Percentiles rank a stretch among this genome's conserved stretches.
phyloP scores from a whole-genome alignment of 2,888 invertebrate genomes.

The Panzeria rudis region DNA sequence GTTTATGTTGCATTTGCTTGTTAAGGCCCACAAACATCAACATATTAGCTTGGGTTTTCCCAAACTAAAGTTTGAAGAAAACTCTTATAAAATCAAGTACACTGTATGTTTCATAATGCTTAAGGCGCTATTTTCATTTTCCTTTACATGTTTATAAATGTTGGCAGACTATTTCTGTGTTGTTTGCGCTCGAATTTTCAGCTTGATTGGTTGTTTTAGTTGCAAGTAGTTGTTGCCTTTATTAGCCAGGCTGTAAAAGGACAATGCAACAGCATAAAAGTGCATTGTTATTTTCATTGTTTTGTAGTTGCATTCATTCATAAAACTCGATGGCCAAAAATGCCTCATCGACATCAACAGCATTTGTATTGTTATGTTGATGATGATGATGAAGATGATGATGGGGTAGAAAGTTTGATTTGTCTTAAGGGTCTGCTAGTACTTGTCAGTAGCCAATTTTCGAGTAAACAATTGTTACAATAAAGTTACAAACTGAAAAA shows the following conservation, averaged over 20 bases:
- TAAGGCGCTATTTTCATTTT: constrained; percentile 60
- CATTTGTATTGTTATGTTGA: constrained; percentile 33
- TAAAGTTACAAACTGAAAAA: constrained; percentile 33
- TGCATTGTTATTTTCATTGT: constrained; percentile 70
- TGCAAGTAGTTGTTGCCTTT: constrained; percentile 31
- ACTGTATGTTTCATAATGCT: constrained; percentile 25
- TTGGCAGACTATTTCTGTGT: constrained; percentile 6
- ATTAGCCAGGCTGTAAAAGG: constrained; percentile 56
- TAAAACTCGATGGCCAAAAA: constrained; percentile 45
- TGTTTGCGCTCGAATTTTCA: constrained; percentile 53
- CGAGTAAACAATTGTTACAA: constrained; percentile 53
- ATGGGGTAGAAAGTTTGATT: constrained; percentile 70
- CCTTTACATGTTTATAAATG: constrained; percentile 36
- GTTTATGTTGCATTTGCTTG: constrained; percentile 5
- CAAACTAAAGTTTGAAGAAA: constrained; percentile 54
- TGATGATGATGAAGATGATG: too few species aligned
- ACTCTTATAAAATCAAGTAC: constrained; percentile 42
- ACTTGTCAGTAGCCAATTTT: constrained; percentile 71
- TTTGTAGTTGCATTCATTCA: constrained; percentile 26
- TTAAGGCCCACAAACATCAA: background rate
- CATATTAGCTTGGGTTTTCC: constrained; percentile 15
- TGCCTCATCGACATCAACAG: constrained; percentile 22
- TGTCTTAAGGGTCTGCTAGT: constrained; percentile 67
- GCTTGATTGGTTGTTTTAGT: constrained; percentile 69
- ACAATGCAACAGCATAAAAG: constrained; percentile 55